phyloP scores from a whole-genome alignment of 2,797 vertebrate species.

The Nothura maculosa region DNA sequence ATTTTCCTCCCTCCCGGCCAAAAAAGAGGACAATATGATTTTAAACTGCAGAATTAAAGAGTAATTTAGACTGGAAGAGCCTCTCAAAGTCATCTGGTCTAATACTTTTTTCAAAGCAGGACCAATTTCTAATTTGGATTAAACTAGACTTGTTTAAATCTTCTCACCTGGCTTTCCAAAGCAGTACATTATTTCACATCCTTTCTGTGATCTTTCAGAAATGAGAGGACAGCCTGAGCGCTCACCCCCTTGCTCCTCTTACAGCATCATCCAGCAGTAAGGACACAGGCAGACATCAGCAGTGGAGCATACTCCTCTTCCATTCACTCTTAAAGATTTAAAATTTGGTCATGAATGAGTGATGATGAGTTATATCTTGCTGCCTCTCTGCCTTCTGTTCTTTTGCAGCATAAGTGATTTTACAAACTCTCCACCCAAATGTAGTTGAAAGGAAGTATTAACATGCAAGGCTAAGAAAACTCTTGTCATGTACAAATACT shows the following conservation, averaged over 20 bases:
- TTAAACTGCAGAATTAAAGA: background rate
- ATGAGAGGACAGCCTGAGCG: background rate
- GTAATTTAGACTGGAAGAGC: background rate
- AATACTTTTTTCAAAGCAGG: background rate
- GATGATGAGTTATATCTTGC: background rate
- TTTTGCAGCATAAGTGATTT: background rate
- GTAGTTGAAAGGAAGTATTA: background rate
- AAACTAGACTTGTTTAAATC: background rate
- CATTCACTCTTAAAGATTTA: background rate
- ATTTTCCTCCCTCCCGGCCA: too few species aligned
- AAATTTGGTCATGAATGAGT: background rate
- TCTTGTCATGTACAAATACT: background rate
- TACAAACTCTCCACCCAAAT: background rate
- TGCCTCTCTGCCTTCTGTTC: background rate
- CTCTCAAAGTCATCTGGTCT: background rate
- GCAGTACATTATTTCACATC: background rate
- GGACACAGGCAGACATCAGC: background rate
- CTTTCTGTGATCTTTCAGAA: background rate
- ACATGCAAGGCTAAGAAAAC: background rate
- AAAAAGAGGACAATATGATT: background rate
- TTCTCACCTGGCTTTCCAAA: background rate
- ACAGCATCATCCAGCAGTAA: background rate
- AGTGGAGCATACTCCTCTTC: background rate
- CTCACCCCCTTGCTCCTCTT: background rate
- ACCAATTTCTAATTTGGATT: background rate